phyloP scores from a whole-genome alignment of 2,797 vertebrate species.

The Danio aesculapii region DNA sequence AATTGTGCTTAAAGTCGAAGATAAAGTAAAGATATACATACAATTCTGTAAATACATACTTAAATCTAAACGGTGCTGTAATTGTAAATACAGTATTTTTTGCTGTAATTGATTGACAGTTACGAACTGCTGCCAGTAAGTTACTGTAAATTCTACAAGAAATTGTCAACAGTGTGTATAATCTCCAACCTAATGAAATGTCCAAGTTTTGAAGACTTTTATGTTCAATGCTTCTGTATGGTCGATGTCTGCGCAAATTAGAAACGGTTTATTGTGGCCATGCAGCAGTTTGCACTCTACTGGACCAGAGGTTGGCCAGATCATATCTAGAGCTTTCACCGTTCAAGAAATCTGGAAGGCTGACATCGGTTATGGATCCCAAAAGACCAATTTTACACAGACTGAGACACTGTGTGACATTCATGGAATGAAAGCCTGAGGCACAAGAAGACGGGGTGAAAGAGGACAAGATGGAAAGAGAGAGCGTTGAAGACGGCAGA shows the following conservation, averaged over 20 bases:
- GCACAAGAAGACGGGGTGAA: constrained; percentile 54
- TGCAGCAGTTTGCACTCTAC: background rate
- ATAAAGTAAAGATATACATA: no score
- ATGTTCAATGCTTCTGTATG: background rate
- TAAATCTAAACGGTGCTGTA: no score
- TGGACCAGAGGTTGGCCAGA: constrained; percentile 32
- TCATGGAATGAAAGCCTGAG: constrained; percentile 68
- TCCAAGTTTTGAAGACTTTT: background rate
- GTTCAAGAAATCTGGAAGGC: constrained; percentile 71
- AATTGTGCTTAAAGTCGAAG: no score
- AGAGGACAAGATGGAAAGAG: constrained; percentile 45
- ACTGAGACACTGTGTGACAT: constrained; percentile 85
- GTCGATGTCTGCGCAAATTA: constrained; percentile 1
- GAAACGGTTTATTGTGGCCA: constrained; percentile 10
- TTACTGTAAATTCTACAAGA: no score
- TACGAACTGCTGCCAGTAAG: no score
- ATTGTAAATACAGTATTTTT: no score
- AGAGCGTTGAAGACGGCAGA: constrained; percentile 45
- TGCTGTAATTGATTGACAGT: no score
- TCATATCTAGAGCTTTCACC: constrained; percentile 54
- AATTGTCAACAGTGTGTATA: no score
- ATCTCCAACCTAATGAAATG: background rate
- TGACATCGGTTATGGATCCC: constrained; percentile 76
- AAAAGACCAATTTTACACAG: constrained; percentile 77
- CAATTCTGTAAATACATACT: no score